Evolutionary conservation across 2,888 invertebrate genomes (phyloP).

Genomic region (Mythimna loreyi): DNA sequence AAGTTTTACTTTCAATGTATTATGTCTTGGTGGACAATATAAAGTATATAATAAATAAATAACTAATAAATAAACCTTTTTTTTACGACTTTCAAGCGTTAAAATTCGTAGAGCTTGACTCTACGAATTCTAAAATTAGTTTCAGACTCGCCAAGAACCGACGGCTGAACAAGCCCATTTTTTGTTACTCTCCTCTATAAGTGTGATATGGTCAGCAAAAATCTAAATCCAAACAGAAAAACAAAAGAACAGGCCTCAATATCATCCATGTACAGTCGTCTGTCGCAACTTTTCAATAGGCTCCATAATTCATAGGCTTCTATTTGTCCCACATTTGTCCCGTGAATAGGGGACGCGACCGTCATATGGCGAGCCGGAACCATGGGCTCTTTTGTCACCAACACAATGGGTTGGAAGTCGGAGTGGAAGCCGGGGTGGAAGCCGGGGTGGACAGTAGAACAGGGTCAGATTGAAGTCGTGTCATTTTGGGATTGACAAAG

Average conservation of each 20-base stretch:
- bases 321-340: constrained; percentile 59
- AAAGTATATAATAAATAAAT: too few species aligned
- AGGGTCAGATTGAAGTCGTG: constrained; percentile 41
- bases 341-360: constrained; percentile 58
- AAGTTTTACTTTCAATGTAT: too few species aligned
- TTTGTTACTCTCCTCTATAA: too few species aligned
- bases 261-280: background rate
- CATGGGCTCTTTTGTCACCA: constrained; percentile 41
- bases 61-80: too few species aligned
- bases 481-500: constrained; percentile 7
- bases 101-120: too few species aligned
- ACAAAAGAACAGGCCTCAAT: constrained; percentile 4
- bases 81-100: too few species aligned
- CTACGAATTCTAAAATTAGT: too few species aligned
- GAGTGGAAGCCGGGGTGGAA: constrained; percentile 7
- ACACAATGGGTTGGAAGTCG: constrained; percentile 48
- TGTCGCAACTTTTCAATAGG: constrained; percentile 49
- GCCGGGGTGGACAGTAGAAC: constrained; percentile 19
- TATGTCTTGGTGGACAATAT: too few species aligned
- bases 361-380: constrained; percentile 60
- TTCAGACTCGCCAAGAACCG: too few species aligned
- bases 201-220: constrained; percentile 3
- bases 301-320: constrained; percentile 34
- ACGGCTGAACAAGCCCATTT: too few species aligned
- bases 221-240: background rate